Conservation (phyloP, 2,888 invertebrate species). For the Myopa testacea region DNA sequence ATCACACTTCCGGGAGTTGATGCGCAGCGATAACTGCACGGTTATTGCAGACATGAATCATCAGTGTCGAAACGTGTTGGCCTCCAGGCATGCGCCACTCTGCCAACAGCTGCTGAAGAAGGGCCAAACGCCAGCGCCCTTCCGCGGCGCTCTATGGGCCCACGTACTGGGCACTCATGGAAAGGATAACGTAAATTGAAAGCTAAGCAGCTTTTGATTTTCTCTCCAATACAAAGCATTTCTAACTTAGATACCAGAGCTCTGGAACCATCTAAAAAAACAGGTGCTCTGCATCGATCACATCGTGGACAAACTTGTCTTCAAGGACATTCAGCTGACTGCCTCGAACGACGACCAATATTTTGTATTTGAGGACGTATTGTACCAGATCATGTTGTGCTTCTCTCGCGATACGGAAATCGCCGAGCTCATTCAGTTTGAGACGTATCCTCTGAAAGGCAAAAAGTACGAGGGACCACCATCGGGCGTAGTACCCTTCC, state of each 20-base stretch:
- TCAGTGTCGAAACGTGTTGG: constrained; percentile 82
- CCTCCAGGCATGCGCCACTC: constrained; percentile 84
- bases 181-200: constrained; percentile 72
- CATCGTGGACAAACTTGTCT: constrained; percentile 92
- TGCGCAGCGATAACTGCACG: constrained; percentile 57
- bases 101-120: constrained; percentile 89
- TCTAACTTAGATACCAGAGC: constrained; percentile 73
- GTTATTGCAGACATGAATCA: constrained; percentile 45
- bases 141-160: constrained; percentile 87
- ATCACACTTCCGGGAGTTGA: constrained; percentile 61
- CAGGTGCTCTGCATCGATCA: constrained; percentile 89
- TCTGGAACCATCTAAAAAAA: constrained; percentile 84
- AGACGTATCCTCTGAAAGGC: constrained; percentile 62
- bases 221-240: neutral
- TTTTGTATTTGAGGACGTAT: constrained; percentile 95
- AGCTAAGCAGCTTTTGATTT: neutral
- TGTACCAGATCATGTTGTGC: constrained; percentile 92
- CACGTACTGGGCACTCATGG: constrained; percentile 86
- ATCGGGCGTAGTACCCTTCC: constrained; percentile 94
- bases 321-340: constrained; percentile 95
- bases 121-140: constrained; percentile 69
- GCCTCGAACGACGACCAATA: constrained; percentile 98
- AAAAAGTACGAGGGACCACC: constrained; percentile 76
- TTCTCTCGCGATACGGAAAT: constrained; percentile 91
- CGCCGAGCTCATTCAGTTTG: constrained; percentile 76